Evolutionary conservation across 2,888 invertebrate species (phyloP).

Genomic region (Psylliodes chrysocephalus): DNA sequence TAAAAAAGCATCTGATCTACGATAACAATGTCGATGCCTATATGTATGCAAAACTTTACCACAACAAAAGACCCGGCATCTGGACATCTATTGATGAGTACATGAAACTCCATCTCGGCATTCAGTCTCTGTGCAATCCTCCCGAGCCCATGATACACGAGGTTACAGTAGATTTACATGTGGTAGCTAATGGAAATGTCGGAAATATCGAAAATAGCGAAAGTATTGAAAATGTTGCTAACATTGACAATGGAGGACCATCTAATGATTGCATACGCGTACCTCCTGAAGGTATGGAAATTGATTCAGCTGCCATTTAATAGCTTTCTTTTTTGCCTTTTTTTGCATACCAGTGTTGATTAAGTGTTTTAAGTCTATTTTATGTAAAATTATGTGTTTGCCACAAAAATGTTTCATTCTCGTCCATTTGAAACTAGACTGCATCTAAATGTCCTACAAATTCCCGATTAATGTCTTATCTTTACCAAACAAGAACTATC

Average conservation of each 20-base stretch:
- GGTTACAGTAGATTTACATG: constrained; percentile 64
- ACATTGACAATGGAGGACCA: constrained; percentile 13
- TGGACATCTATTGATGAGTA: constrained; percentile 78
- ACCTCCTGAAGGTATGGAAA: constrained; percentile 70
- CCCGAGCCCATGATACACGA: constrained; percentile 51
- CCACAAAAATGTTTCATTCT: too few relatives aligned
- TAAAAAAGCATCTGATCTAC: constrained; percentile 81
- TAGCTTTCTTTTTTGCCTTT: neutral
- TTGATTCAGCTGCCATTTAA: constrained; percentile 60
- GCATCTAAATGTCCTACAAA: too few relatives aligned
- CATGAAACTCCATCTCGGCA: constrained; percentile 74
- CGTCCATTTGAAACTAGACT: too few relatives aligned
- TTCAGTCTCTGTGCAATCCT: constrained; percentile 66
- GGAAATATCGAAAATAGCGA: constrained; percentile 49
- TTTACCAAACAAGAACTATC: too few relatives aligned
- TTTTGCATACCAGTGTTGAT: neutral
- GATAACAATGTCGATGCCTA: constrained; percentile 87
- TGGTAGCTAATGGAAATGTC: constrained; percentile 65
- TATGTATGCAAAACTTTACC: constrained; percentile 89
- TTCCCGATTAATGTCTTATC: too few relatives aligned
- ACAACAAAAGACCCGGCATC: constrained; percentile 86
- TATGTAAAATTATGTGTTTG: too few relatives aligned
- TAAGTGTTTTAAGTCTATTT: too few relatives aligned
- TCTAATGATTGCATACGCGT: constrained; percentile 66
- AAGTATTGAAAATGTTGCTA: neutral